These are phyloP conservation scores for Erethizon dorsatum DNA, from an alignment of 2,797 vertebrate species.

Conservation along the genomic window DNA sequence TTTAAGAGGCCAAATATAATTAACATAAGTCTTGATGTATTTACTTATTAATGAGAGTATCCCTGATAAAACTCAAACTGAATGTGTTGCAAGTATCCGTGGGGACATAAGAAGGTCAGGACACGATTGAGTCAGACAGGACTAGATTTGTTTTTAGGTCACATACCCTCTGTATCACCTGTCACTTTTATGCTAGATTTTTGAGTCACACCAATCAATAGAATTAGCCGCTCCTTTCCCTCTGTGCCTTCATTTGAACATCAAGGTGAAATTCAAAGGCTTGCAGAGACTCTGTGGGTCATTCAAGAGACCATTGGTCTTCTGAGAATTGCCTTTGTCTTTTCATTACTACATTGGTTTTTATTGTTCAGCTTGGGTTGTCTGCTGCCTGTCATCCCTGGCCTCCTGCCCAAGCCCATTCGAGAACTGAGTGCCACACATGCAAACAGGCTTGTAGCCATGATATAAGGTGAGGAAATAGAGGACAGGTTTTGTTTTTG, in stretches of 20 bases:
- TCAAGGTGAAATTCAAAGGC: slow-evolving; percentile 90
- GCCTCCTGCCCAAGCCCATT: slow-evolving; percentile 65
- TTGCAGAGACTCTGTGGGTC: slow-evolving; percentile 85
- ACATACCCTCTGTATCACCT: neutral
- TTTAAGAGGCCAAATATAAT: slow-evolving; percentile 56
- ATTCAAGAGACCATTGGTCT: slow-evolving; percentile 86
- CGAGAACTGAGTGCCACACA: slow-evolving; percentile 10
- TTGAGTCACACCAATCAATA: slow-evolving; percentile 87
- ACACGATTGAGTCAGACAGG: neutral
- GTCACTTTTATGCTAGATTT: slow-evolving; percentile 74
- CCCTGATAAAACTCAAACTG: neutral
- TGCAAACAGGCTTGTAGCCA: neutral
- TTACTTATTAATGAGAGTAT: slow-evolving; percentile 58
- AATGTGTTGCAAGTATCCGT: neutral
- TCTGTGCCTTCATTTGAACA: slow-evolving; percentile 86
- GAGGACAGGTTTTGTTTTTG: neutral
- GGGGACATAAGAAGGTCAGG: neutral
- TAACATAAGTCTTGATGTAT: neutral
- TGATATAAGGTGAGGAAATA: neutral
- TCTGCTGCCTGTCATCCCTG: slow-evolving; percentile 75
- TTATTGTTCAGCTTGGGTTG: slow-evolving; percentile 84
- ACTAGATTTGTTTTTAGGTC: slow-evolving; percentile 16
- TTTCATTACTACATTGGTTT: slow-evolving; percentile 76
- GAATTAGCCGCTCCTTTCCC: slow-evolving; percentile 85
- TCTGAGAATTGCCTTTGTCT: slow-evolving; percentile 87